Conservation (phyloP, 2,113 vertebrate species). For the Dipodomys merriami region DNA sequence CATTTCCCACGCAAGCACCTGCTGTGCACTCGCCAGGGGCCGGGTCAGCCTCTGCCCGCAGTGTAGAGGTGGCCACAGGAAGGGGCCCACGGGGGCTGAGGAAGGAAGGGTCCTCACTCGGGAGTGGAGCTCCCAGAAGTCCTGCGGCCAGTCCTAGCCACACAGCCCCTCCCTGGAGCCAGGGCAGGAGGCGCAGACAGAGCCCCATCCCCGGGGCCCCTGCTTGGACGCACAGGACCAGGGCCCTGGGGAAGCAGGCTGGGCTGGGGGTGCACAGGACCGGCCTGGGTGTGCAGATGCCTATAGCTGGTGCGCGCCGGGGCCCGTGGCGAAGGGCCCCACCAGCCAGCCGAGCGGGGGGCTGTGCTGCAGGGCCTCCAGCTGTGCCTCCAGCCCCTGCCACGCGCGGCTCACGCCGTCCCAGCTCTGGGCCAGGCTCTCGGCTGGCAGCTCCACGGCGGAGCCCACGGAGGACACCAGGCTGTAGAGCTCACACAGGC, state of each 20-base stretch:
- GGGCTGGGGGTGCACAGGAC: background rate
- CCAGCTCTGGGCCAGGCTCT: constrained; percentile 84
- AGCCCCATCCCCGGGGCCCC: no score
- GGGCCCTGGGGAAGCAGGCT: background rate
- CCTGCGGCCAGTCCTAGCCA: no score
- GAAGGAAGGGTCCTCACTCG: no score
- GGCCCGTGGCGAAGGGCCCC: constrained; percentile 86
- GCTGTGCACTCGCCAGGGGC: no score
- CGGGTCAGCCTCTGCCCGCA: no score
- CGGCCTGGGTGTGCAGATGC: background rate
- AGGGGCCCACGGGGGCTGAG: no score
- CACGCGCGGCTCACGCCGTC: constrained; percentile 80
- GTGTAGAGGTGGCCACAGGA: no score
- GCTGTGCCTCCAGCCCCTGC: constrained; percentile 86
- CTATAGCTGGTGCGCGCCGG: constrained; percentile 73
- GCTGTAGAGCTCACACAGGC: constrained; percentile 85
- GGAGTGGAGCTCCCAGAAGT: no score
- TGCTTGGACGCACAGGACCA: no score
- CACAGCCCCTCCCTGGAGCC: no score
- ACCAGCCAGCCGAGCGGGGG: constrained; percentile 87
- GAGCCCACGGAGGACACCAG: constrained; percentile 78
- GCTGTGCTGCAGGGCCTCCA: constrained; percentile 87
- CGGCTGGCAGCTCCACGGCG: constrained; percentile 66
- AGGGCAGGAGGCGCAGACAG: no score
- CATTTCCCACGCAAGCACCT: no score